Conservation (phyloP, 2,113 vertebrate species). For the Tenrec ecaudatus region DNA sequence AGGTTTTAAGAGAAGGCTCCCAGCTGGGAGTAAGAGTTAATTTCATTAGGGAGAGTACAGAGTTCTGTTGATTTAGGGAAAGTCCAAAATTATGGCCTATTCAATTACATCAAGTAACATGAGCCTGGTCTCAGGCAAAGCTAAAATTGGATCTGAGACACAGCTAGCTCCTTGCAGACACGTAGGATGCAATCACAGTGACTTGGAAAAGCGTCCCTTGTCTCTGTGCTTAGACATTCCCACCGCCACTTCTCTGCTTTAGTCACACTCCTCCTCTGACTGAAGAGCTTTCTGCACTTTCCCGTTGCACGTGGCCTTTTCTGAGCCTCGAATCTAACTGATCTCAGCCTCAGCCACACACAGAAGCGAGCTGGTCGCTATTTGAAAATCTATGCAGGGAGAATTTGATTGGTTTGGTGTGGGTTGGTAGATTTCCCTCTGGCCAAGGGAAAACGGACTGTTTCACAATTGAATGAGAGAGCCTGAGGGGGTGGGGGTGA, state of each 20-base stretch:
- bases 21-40: background rate
- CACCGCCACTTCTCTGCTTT: background rate
- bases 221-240: background rate
- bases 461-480: too few species aligned
- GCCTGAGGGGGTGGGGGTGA: too few species aligned
- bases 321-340: too few species aligned
- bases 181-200: background rate
- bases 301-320: too few species aligned
- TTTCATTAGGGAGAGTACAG: constrained; percentile 23
- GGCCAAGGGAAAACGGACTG: too few species aligned
- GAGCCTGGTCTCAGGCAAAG: background rate
- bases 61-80: constrained; percentile 15
- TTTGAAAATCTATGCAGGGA: too few species aligned
- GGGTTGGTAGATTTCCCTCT: too few species aligned
- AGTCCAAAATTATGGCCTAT: constrained; percentile 11
- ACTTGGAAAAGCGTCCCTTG: background rate
- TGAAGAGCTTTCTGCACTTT: too few species aligned
- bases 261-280: too few species aligned
- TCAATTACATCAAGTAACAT: constrained; percentile 39
- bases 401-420: too few species aligned
- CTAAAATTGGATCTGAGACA: constrained; percentile 54
- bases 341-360: too few species aligned
- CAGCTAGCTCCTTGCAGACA: background rate
- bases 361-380: too few species aligned
- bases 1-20: constrained; percentile 32